phyloP scores from a whole-genome alignment of 2,888 invertebrate genomes.

The Amiota mariae region DNA sequence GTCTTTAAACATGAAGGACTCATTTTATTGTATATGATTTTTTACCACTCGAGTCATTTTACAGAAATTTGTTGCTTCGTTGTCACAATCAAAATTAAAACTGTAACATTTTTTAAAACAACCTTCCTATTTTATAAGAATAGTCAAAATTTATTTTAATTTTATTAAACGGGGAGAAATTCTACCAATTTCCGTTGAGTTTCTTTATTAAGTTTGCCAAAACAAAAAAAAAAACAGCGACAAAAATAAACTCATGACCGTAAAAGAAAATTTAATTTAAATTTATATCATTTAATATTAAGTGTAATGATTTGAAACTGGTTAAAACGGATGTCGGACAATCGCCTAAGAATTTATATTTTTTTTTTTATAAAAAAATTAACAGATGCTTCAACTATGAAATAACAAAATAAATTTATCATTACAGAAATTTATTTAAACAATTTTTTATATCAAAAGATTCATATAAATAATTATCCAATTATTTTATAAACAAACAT shows the following conservation, averaged over 20 bases:
- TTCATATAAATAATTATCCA: no score
- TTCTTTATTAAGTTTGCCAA: constrained; percentile 29
- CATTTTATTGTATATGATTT: not conserved
- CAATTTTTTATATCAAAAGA: no score
- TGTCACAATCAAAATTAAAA: constrained; percentile 51
- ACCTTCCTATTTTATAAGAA: constrained; percentile 51
- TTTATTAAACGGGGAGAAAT: not conserved
- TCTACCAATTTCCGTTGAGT: constrained; percentile 60
- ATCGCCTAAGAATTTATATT: not conserved
- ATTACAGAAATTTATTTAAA: no score
- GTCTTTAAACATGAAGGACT: no score
- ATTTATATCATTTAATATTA: no score
- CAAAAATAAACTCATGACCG: no score
- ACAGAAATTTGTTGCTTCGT: constrained; percentile 28
- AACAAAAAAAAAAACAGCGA: no score
- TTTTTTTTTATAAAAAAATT: not conserved
- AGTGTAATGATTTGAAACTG: no score
- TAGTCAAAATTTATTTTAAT: not conserved
- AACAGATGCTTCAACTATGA: not conserved
- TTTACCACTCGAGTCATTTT: constrained; percentile 50
- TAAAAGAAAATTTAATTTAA: no score
- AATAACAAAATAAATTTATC: not conserved
- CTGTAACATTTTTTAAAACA: constrained; percentile 51
- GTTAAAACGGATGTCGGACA: not conserved
- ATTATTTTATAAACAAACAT: no score